Evolutionary conservation across 2,797 vertebrate species (phyloP).

Genomic region (Labroides dimidiatus): DNA sequence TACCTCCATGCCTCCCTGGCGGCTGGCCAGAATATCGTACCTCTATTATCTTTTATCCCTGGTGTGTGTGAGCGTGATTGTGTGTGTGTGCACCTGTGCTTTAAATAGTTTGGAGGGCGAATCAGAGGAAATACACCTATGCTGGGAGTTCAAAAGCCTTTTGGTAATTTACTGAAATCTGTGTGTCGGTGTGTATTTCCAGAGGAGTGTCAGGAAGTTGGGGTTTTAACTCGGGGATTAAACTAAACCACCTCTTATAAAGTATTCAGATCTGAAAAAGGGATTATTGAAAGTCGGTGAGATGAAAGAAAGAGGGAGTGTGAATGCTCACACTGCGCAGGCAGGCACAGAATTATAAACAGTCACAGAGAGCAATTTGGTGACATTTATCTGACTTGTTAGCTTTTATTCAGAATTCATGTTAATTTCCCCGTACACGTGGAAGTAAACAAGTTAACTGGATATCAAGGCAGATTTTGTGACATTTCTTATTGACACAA

Average conservation of each 20-base stretch:
- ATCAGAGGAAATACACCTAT: constrained; percentile 49
- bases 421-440: constrained; percentile 14
- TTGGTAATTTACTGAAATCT: constrained; percentile 27
- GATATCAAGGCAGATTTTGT: constrained; percentile 6
- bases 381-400: constrained; percentile 59
- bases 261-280: constrained; percentile 64
- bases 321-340: constrained; percentile 50
- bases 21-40: constrained; percentile 63
- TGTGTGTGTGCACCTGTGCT: constrained; percentile 36
- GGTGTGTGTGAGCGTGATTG: constrained; percentile 27
- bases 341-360: constrained; percentile 48
- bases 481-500: constrained; percentile 18
- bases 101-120: constrained; percentile 39
- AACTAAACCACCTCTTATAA: constrained; percentile 60
- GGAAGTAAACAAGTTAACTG: constrained; percentile 24
- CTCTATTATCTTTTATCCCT: constrained; percentile 63
- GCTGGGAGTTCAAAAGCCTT: constrained; percentile 43
- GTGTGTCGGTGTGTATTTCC: constrained; percentile 29
- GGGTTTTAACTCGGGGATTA: constrained; percentile 65
- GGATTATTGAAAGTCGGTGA: constrained; percentile 69
- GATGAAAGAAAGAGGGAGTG: constrained; percentile 59
- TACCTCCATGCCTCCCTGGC: constrained; percentile 66
- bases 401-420: constrained; percentile 49
- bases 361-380: constrained; percentile 48
- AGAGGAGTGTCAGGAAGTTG: constrained; percentile 49